phyloP scores from a whole-genome alignment of 2,797 vertebrate genomes.

The Crenichthys baileyi region DNA sequence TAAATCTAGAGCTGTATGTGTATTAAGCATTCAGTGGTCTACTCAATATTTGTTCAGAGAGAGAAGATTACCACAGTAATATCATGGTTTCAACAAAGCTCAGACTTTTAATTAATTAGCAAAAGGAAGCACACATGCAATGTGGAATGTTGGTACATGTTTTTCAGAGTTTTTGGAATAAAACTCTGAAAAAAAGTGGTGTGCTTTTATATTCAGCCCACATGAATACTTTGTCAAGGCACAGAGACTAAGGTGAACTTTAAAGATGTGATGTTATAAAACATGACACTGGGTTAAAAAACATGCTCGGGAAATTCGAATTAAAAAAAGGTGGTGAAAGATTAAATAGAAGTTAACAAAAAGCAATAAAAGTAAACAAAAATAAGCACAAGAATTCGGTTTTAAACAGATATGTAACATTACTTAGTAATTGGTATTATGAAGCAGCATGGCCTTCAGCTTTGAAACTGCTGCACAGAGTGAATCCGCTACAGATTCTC shows the following conservation, averaged over 20 bases:
- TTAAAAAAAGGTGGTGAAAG: not conserved
- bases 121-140: too few relatives aligned
- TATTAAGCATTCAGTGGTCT: constrained; percentile 25
- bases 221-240: not conserved
- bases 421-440: not conserved
- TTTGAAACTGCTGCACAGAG: not conserved
- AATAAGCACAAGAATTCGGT: not conserved
- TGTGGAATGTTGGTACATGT: too few relatives aligned
- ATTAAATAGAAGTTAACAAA: not conserved
- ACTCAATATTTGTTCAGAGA: constrained; percentile 25
- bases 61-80: constrained; percentile 5
- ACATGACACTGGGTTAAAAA: not conserved
- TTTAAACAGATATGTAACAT: not conserved
- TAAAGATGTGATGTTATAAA: not conserved
- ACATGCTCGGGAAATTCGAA: too few relatives aligned
- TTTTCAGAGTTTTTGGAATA: too few relatives aligned
- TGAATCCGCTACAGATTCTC: not conserved
- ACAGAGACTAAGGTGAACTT: not conserved
- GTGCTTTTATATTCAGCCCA: too few relatives aligned
- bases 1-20: constrained; percentile 4
- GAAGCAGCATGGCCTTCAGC: not conserved
- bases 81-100: constrained; percentile 13
- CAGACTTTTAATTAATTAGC: not conserved
- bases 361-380: not conserved
- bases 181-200: too few relatives aligned